Conservation (phyloP, 1,140 invertebrate genomes). For the Drosophila insularis region DNA sequence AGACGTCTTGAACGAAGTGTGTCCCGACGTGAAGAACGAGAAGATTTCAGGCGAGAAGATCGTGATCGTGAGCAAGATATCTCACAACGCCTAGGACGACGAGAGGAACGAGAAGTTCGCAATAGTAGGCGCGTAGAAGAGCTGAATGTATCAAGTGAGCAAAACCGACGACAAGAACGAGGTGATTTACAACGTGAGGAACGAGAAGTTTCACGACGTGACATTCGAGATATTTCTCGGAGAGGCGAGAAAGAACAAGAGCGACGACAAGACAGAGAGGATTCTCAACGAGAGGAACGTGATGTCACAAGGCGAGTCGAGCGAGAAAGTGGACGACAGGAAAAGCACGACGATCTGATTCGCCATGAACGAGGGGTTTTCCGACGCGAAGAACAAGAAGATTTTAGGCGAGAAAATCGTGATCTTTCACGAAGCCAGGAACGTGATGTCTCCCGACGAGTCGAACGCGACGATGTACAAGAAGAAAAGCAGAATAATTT, state of each 20-base stretch:
- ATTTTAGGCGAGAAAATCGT: background rate
- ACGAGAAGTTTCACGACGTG: background rate
- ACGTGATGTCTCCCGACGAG: background rate
- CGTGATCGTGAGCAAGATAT: background rate
- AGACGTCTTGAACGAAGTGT: background rate
- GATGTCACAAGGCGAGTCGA: background rate
- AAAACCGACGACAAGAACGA: no score
- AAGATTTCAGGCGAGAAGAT: background rate
- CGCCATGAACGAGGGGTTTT: background rate
- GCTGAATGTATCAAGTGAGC: background rate
- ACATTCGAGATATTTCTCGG: background rate
- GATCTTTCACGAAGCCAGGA: constrained; percentile 3
- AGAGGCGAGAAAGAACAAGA: constrained; percentile 4
- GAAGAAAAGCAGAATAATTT: background rate
- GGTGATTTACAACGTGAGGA: background rate
- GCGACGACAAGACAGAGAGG: background rate
- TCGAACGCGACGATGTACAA: background rate
- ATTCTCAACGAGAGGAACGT: background rate
- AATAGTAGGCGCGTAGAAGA: no score
- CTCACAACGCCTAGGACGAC: background rate
- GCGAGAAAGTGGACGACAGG: background rate
- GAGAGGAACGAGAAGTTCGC: background rate
- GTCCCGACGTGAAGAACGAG: background rate
- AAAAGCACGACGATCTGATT: background rate
- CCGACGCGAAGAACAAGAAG: background rate